Conservation (phyloP, 2,888 invertebrate genomes). For the Apodemia mormo region DNA sequence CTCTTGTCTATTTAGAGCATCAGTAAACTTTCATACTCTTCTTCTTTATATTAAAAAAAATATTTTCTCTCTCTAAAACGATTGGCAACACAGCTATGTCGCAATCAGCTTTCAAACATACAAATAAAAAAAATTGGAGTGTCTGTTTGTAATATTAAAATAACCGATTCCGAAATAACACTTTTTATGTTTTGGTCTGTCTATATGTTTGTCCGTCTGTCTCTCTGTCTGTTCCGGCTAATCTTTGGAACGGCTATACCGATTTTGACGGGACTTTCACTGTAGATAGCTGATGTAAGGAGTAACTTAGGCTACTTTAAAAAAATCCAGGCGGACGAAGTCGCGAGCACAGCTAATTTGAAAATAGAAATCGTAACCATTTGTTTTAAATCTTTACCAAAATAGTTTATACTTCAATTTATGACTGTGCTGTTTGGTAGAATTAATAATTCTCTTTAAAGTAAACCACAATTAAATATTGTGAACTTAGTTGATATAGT, state of each 20-base stretch:
- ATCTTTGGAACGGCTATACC: too few relatives aligned
- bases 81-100: not conserved
- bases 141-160: too few relatives aligned
- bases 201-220: too few relatives aligned
- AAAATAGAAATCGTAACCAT: conserved; percentile 30
- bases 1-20: not conserved
- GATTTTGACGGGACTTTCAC: too few relatives aligned
- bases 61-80: too few relatives aligned
- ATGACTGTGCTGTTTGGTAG: not conserved
- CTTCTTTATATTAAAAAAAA: too few relatives aligned
- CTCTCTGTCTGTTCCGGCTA: too few relatives aligned
- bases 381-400: conserved; percentile 31
- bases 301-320: too few relatives aligned
- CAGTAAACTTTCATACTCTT: not conserved
- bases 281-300: too few relatives aligned
- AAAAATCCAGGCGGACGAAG: too few relatives aligned
- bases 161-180: too few relatives aligned
- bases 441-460: not conserved
- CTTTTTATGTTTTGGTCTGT: too few relatives aligned
- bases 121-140: conserved; percentile 39
- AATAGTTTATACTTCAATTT: not conserved
- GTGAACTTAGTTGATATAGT: not conserved
- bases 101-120: conserved; percentile 46
- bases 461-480: not conserved
- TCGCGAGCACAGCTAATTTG: conserved; percentile 15